Percentiles rank a stretch among this genome's conserved stretches.
phyloP scores from a whole-genome alignment of 92 coral and sea anemone species.

The Porites rus region DNA sequence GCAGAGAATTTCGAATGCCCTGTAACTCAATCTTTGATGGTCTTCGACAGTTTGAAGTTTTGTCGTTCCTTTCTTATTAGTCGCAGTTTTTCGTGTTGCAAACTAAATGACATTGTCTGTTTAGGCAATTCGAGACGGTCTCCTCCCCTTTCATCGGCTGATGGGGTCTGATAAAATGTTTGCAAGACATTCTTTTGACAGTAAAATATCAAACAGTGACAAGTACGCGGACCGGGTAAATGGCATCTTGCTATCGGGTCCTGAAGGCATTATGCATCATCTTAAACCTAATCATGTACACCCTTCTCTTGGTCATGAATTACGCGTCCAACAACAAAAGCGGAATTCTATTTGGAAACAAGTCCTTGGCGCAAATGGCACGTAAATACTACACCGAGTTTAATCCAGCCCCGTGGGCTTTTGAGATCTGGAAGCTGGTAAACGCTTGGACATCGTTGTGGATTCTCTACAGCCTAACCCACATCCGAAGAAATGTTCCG shows the following conservation, averaged over 20 bases:
- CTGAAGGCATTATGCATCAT: slow-evolving; percentile 24
- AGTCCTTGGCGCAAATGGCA: slow-evolving; percentile 44
- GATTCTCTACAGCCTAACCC: slow-evolving; percentile 65
- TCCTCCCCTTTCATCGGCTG: neutral
- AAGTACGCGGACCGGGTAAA: neutral
- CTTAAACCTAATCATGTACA: slow-evolving; percentile 35
- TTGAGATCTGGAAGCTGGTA: slow-evolving; percentile 73
- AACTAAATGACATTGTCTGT: neutral
- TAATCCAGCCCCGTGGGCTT: slow-evolving; percentile 76
- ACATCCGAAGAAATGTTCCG: slow-evolving; percentile 60
- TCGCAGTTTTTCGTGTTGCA: neutral
- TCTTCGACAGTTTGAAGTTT: neutral
- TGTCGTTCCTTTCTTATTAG: neutral
- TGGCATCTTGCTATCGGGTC: slow-evolving; percentile 29
- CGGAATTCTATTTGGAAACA: slow-evolving; percentile 46
- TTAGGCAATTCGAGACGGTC: neutral
- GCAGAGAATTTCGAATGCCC: neutral
- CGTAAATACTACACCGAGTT: slow-evolving; percentile 64
- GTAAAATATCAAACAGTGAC: neutral
- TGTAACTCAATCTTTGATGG: neutral
- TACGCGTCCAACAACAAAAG: slow-evolving; percentile 45
- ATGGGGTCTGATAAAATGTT: neutral
- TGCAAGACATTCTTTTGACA: too few relatives aligned
- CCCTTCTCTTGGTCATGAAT: slow-evolving; percentile 45
- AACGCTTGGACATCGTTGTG: slow-evolving; percentile 74